Evolutionary conservation across 2,888 invertebrate genomes (phyloP).

Genomic region (Cepaea hortensis): DNA sequence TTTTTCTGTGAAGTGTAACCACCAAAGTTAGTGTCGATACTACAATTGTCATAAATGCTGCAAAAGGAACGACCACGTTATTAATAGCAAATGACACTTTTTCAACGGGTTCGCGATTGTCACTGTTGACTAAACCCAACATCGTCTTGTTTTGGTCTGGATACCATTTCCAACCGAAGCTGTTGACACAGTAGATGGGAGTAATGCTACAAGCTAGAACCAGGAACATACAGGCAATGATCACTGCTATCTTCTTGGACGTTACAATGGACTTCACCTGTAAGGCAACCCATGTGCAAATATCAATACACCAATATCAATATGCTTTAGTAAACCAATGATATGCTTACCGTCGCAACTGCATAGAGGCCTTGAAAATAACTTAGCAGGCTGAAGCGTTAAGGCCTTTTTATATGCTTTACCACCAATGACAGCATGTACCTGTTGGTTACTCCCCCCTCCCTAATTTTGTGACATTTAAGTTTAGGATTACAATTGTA

Average conservation of each 20-base stretch:
- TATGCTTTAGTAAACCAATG: background rate
- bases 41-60: background rate
- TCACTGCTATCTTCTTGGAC: background rate
- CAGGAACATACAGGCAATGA: background rate
- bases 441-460: too few relatives aligned
- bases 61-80: background rate
- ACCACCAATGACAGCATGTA: too few relatives aligned
- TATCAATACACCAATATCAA: background rate
- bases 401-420: too few relatives aligned
- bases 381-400: too few relatives aligned
- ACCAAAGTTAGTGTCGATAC: background rate
- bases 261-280: constrained; percentile 16
- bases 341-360: background rate
- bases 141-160: background rate
- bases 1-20: background rate
- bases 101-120: background rate
- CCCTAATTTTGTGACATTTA: too few relatives aligned
- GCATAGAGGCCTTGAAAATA: background rate
- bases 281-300: background rate
- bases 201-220: background rate
- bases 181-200: background rate
- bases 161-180: background rate
- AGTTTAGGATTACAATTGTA: too few relatives aligned
- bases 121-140: background rate
- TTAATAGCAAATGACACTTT: background rate